phyloP scores from a whole-genome alignment of 1,140 invertebrate genomes.

The Sitobion miscanthi region DNA sequence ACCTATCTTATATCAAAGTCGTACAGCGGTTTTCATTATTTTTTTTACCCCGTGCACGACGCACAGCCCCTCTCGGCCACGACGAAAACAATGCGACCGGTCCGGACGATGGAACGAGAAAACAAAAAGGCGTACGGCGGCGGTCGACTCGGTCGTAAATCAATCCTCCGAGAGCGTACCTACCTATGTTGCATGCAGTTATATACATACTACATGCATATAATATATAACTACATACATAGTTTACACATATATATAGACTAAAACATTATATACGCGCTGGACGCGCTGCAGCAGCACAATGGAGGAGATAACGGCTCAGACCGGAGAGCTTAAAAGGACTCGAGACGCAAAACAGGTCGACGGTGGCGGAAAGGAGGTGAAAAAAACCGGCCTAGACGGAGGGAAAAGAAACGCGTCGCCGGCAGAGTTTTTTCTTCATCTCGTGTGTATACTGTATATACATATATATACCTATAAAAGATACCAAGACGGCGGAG shows the following conservation, averaged over 20 bases:
- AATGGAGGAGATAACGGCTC: background rate
- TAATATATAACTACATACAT: background rate
- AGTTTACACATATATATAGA: background rate
- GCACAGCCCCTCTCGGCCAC: background rate
- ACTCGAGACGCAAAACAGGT: background rate
- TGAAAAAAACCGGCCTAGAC: constrained; percentile 10
- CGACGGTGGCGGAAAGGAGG: background rate
- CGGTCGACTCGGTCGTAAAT: constrained; percentile 9
- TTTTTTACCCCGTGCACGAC: background rate
- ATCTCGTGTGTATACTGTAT: background rate
- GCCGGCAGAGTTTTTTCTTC: background rate
- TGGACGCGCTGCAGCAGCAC: background rate
- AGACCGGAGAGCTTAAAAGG: background rate
- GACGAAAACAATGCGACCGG: background rate
- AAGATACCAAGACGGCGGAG: background rate
- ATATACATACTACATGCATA: background rate
- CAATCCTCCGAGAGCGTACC: background rate
- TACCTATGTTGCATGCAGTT: background rate
- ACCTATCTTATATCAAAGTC: background rate
- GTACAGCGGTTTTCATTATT: background rate
- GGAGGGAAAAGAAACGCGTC: background rate
- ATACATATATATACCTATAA: too few relatives aligned
- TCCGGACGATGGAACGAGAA: background rate
- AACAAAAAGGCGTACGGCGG: background rate
- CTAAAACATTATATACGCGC: background rate